Percentiles rank a stretch among this genome's conserved stretches.
Evolutionary conservation across 1,140 invertebrate species (phyloP).

Genomic region (Nymphalis io): DNA sequence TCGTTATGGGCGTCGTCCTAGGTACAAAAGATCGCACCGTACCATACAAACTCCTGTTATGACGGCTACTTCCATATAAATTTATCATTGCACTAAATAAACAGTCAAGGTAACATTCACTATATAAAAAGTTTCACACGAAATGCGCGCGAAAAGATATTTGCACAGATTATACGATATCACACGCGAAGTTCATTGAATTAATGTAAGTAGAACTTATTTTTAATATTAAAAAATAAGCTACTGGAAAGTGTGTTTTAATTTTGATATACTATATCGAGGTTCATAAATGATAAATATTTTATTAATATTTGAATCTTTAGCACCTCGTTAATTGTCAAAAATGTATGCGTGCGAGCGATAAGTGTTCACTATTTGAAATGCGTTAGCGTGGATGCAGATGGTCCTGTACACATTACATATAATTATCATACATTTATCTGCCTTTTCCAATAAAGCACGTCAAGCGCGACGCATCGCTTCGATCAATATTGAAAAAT

Average conservation of each 20-base stretch:
- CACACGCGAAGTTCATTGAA: conserved; percentile 26
- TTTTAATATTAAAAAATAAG: conserved; percentile 71
- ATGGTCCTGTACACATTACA: conserved; percentile 65
- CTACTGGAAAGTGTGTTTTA: conserved; percentile 50
- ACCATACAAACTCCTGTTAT: conserved; percentile 66
- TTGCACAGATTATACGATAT: conserved; percentile 40
- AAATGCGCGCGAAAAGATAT: conserved; percentile 44
- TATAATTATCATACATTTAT: conserved; percentile 77
- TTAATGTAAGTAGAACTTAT: conserved; percentile 65
- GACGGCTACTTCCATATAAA: conserved; percentile 59
- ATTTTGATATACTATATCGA: conserved; percentile 38
- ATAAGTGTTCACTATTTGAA: conserved; percentile 48
- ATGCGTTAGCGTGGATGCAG: conserved; percentile 52
- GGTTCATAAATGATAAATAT: conserved; percentile 68
- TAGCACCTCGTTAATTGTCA: conserved; percentile 52
- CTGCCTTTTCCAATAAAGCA: conserved; percentile 76
- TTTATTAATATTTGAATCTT: conserved; percentile 63
- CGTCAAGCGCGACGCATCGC: conserved; percentile 66
- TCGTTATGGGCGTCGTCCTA: conserved; percentile 53
- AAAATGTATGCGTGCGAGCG: conserved; percentile 50
- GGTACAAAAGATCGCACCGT: conserved; percentile 69
- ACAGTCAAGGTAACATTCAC: conserved; percentile 42
- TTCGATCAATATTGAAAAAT: conserved; percentile 43
- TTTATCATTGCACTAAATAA: conserved; percentile 57
- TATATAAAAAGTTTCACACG: conserved; percentile 45